phyloP scores from a whole-genome alignment of 2,888 invertebrate genomes.

The Ceriagrion tenellum region DNA sequence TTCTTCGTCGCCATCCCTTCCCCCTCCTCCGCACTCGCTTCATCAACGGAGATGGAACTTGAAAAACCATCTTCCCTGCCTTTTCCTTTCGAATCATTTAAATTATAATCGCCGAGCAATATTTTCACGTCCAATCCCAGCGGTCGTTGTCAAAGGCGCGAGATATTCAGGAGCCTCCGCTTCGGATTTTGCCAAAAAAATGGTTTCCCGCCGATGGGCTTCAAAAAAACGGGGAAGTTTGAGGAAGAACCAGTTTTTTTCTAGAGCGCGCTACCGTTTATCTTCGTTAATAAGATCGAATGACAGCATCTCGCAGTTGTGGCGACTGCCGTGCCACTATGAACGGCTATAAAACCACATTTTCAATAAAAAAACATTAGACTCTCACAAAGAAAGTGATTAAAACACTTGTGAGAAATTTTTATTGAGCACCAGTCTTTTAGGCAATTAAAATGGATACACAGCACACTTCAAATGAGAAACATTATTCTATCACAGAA shows the following conservation, averaged over 20 bases:
- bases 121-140: not conserved
- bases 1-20: not conserved
- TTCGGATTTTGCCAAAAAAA: not conserved
- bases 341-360: not conserved
- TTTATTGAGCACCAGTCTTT: too few relatives aligned
- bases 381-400: too few relatives aligned
- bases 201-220: not conserved
- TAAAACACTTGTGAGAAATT: too few relatives aligned
- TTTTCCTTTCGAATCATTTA: not conserved
- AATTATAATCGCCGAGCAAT: conserved; percentile 4
- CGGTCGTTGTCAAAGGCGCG: not conserved
- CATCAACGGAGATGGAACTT: not conserved
- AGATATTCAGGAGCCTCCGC: not conserved
- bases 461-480: too few relatives aligned
- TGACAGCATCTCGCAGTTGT: not conserved
- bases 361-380: not conserved
- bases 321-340: not conserved
- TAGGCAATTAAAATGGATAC: too few relatives aligned
- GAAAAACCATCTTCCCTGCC: not conserved
- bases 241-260: not conserved
- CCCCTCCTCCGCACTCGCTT: not conserved
- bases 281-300: not conserved
- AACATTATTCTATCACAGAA: too few relatives aligned
- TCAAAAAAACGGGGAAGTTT: not conserved
- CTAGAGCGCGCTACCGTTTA: not conserved